These are phyloP conservation scores for Zoanthus sansibaricus DNA, from an alignment of 92 coral and sea anemone species.

Conservation along the genomic window DNA sequence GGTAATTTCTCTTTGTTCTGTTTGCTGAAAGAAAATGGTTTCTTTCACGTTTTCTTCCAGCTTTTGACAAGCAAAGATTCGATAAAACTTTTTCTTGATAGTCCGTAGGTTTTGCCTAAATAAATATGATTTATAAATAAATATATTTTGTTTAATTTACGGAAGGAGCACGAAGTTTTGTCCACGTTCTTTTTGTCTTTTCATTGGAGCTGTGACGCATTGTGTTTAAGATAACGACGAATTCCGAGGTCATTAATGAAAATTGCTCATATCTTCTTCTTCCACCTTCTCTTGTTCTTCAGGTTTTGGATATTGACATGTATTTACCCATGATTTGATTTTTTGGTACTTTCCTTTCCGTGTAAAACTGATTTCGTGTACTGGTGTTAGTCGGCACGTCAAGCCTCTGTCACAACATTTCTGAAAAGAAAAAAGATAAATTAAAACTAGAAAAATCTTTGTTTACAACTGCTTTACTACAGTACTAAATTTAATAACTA, in stretches of 20 bases:
- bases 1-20: too few species aligned
- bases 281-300: too few species aligned
- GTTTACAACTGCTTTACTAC: neutral
- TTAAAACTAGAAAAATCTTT: neutral
- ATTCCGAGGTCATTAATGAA: too few species aligned
- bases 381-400: neutral
- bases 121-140: conserved; percentile 1
- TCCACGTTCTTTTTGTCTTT: neutral
- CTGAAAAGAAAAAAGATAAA: neutral
- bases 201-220: neutral
- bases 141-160: conserved; percentile 18
- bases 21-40: too few species aligned
- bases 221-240: too few species aligned
- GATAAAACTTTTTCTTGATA: neutral
- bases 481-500: neutral
- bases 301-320: neutral
- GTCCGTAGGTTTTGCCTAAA: neutral
- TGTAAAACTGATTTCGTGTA: neutral
- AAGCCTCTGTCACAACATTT: conserved; percentile 36
- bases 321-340: neutral
- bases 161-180: neutral
- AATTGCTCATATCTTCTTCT: too few species aligned
- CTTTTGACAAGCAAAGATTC: too few species aligned
- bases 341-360: neutral
- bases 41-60: too few species aligned